A percentile compares a stretch with the other conserved stretches of the same genome.
Evolutionary conservation across 2,888 invertebrate species (phyloP).

Genomic region (Craniophora ligustri): DNA sequence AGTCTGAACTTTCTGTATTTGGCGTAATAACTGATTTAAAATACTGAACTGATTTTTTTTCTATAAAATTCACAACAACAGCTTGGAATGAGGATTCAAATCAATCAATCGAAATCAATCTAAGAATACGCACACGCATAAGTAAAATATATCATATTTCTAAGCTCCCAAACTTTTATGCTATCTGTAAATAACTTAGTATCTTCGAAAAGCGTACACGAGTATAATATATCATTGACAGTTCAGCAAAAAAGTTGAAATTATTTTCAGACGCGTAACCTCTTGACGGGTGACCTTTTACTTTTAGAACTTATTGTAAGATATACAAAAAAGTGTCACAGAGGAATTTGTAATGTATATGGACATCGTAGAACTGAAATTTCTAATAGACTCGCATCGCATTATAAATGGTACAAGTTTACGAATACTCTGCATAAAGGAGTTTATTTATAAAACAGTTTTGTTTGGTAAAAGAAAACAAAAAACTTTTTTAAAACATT

Average conservation of each 20-base stretch:
- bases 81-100: no score
- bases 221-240: background rate
- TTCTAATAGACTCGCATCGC: conserved; percentile 4
- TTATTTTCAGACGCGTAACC: conserved; percentile 3
- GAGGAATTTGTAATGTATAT: conserved; percentile 30
- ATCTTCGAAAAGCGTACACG: background rate
- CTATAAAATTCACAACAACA: no score
- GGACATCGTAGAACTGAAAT: conserved; percentile 5
- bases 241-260: background rate
- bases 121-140: no score
- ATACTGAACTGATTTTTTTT: no score
- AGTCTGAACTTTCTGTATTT: no score
- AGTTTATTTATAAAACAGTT: background rate
- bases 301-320: background rate
- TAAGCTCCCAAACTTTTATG: background rate
- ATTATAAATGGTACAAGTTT: conserved; percentile 29
- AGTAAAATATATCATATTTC: no score
- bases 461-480: no score
- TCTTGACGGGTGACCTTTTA: conserved; percentile 1
- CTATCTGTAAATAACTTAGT: background rate
- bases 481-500: no score
- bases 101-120: no score
- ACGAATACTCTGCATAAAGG: background rate
- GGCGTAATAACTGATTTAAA: no score
- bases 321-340: conserved; percentile 3